A percentile compares a stretch with the other conserved stretches of the same genome.
phyloP scores from a whole-genome alignment of 2,888 invertebrate species.

The Entomobrya multifasciata region DNA sequence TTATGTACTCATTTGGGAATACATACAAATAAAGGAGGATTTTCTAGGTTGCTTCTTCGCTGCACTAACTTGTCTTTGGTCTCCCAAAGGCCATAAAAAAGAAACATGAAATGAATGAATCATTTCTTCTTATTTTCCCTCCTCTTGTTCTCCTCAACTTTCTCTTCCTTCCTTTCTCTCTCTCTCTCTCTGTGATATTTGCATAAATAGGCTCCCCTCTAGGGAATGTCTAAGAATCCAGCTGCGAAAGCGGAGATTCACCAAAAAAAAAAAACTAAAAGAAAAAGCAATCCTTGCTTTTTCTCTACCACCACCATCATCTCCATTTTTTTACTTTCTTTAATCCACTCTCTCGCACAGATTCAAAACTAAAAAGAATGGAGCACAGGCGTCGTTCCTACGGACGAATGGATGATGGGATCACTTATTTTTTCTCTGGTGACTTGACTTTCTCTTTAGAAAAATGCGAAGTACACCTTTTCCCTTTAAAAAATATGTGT shows the following conservation, averaged over 20 bases:
- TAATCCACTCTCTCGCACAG: slow-evolving; percentile 46
- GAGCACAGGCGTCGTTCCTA: not conserved
- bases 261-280: slow-evolving; percentile 9
- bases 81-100: slow-evolving; percentile 39
- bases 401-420: slow-evolving; percentile 13
- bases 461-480: not conserved
- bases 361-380: slow-evolving; percentile 7
- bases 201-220: slow-evolving; percentile 50
- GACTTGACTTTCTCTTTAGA: slow-evolving; percentile 3
- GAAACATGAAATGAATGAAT: slow-evolving; percentile 50
- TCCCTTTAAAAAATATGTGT: too few species aligned
- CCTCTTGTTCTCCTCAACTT: not conserved
- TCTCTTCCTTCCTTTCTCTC: not conserved
- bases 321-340: slow-evolving; percentile 13
- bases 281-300: not conserved
- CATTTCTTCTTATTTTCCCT: slow-evolving; percentile 48
- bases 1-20: slow-evolving; percentile 35
- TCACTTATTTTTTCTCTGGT: slow-evolving; percentile 17
- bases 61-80: slow-evolving; percentile 2
- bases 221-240: slow-evolving; percentile 42
- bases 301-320: not conserved
- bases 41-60: not conserved
- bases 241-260: slow-evolving; percentile 44
- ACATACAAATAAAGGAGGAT: slow-evolving; percentile 30
- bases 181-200: slow-evolving; percentile 19